Evolutionary conservation across 2,797 vertebrate genomes (phyloP).

Genomic region (Thamnophis elegans): DNA sequence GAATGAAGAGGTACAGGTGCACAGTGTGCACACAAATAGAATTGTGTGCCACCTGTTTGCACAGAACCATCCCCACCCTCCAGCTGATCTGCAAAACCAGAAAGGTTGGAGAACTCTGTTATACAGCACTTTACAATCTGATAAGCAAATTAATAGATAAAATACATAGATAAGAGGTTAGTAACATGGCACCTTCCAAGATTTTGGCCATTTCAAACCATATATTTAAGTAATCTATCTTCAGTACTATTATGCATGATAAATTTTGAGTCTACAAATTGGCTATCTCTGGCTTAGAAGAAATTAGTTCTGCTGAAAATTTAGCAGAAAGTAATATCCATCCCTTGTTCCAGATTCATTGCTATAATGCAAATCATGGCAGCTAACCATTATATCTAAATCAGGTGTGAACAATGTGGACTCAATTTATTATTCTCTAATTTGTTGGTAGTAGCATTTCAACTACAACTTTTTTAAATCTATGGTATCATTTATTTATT

Average conservation of each 20-base stretch:
- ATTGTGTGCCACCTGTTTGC: not conserved
- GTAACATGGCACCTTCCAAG: not conserved
- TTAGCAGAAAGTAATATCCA: not conserved
- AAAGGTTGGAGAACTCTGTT: not conserved
- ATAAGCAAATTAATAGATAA: not conserved
- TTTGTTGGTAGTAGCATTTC: not conserved
- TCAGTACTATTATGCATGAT: not conserved
- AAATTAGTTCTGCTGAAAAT: not conserved
- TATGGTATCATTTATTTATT: not conserved
- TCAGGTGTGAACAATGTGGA: not conserved
- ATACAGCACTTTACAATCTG: not conserved
- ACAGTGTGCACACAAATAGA: not conserved
- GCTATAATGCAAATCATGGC: not conserved
- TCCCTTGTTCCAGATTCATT: not conserved
- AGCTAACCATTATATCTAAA: not conserved
- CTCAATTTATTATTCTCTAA: constrained; percentile 39
- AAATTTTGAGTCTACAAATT: not conserved
- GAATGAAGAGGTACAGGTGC: not conserved
- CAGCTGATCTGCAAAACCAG: not conserved
- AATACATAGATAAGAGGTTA: not conserved
- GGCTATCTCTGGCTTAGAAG: not conserved
- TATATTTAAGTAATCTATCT: not conserved
- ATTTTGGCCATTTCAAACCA: not conserved
- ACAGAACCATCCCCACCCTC: not conserved
- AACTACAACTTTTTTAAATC: not conserved